These are phyloP conservation scores for Hirudo medicinalis DNA, from an alignment of 1,140 invertebrate species.

Conservation along the genomic window DNA sequence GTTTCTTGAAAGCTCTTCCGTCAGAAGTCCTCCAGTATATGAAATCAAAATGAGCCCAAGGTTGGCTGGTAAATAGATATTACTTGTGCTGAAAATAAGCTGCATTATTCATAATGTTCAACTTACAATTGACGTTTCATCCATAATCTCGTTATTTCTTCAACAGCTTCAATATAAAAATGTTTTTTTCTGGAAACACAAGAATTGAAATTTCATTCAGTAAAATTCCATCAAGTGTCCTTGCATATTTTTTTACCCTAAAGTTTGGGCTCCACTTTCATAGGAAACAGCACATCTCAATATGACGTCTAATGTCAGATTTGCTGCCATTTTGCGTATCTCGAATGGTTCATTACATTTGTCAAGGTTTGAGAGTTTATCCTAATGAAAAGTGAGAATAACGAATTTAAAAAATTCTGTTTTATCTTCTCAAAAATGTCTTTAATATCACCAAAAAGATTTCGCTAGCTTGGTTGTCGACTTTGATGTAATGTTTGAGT, in stretches of 20 bases:
- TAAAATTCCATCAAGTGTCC: no score
- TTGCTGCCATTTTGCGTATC: slow-evolving; percentile 26
- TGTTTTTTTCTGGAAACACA: no score
- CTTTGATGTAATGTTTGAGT: slow-evolving; percentile 63
- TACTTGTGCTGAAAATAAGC: no score
- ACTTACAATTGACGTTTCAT: no score
- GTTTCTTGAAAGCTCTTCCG: slow-evolving; percentile 13
- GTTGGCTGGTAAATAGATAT: neutral
- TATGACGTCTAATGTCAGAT: slow-evolving; percentile 31
- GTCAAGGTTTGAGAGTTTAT: slow-evolving; percentile 1
- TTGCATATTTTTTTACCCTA: slow-evolving; percentile 19
- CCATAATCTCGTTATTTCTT: no score
- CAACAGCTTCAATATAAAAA: no score
- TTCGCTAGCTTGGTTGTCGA: slow-evolving; percentile 50
- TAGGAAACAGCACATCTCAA: slow-evolving; percentile 32
- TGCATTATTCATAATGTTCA: no score
- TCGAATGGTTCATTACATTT: slow-evolving; percentile 14
- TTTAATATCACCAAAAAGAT: slow-evolving; percentile 11
- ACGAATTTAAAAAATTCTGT: neutral
- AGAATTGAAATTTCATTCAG: no score
- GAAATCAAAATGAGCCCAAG: slow-evolving; percentile 14
- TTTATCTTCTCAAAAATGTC: neutral
- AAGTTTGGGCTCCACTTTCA: slow-evolving; percentile 24
- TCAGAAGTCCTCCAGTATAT: slow-evolving; percentile 8
- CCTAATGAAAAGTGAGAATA: neutral